phyloP scores from a whole-genome alignment of 1,140 invertebrate genomes.

The Drosophila teissieri region DNA sequence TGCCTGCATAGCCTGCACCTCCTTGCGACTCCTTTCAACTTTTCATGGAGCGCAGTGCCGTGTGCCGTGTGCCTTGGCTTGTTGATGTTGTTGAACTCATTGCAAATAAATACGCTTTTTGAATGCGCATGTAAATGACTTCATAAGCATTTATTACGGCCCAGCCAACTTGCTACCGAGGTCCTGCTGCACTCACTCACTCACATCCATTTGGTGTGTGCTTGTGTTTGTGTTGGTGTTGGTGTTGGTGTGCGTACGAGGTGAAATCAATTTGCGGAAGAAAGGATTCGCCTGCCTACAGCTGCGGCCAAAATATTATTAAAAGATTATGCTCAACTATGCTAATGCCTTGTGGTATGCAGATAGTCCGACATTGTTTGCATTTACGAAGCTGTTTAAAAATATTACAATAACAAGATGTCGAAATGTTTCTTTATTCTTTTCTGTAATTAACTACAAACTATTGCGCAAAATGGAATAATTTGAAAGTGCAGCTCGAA shows the following conservation, averaged over 20 bases:
- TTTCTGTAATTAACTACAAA: too few species aligned
- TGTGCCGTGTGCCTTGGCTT: conserved; percentile 50
- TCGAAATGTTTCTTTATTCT: too few species aligned
- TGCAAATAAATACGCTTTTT: conserved; percentile 82
- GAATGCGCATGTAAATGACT: conserved; percentile 83
- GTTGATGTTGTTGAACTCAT: conserved; percentile 83
- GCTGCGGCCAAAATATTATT: conserved; percentile 8
- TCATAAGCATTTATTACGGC: conserved; percentile 81
- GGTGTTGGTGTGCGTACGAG: conserved; percentile 23
- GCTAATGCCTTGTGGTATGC: too few species aligned
- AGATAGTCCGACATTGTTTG: too few species aligned
- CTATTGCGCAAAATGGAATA: too few species aligned
- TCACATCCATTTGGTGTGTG: conserved; percentile 8
- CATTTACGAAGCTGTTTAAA: too few species aligned
- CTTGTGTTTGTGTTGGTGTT: background rate
- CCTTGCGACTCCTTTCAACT: conserved; percentile 9
- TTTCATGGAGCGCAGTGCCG: conserved; percentile 11
- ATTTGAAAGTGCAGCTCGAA: background rate
- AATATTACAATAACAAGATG: too few species aligned
- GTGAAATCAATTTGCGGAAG: conserved; percentile 58
- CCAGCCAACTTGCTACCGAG: conserved; percentile 37
- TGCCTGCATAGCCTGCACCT: conserved; percentile 34
- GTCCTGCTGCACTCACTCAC: conserved; percentile 21
- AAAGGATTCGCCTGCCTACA: background rate
- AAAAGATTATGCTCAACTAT: background rate